Base-by-base conservation (phyloP, 1,140 invertebrate species). In the Matsumurasca onukii region DNA sequence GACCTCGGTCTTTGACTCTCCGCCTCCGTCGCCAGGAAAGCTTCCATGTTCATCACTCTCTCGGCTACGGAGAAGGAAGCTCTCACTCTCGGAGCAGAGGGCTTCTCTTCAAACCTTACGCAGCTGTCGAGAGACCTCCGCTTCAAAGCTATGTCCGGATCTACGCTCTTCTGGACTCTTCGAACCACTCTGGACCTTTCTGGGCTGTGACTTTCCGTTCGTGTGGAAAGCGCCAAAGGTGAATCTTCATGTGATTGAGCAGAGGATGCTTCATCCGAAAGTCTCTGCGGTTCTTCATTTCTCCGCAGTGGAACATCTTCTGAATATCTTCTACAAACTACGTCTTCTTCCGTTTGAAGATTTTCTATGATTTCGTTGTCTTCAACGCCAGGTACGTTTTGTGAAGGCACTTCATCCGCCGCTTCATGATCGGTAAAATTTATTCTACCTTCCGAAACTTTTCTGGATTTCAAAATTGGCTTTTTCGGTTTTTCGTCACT, bases 401-500 rank as follows among this genome's bases (percentile, higher is more conserved):
- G 22, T n/a, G 17, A 39, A 5, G 34, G 34, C 17, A 5, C 17
- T 17, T 39, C 34, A 39, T 39, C 34, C 34, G 25, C 22, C 30
- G 55, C 30, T 27, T 59, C 55, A 59, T 27, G 55, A 29, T 27
- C 55, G 55, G 55, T 59, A 59, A 59, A 59, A 59, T 27, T 59
- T 15, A 13, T 59, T 59, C 55, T 59, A 59, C 55, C 55, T 27
- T 59, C 55, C 30, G 55, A 59, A 59, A 59, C 55, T 24, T 27
- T 59, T 13, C 55, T 29, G 25, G 83, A 85, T 78, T 94, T 95
- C 0, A 95, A 78, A 69, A 95, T 95, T 15, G 93, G 91, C 74
- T 87, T 89, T 67, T 87, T 89, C 0, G 85, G 85, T 65, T 69
- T 83, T 31, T 89, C 87, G 27, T 89, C 89, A 69, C 86, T 82